Evolutionary conservation across 2,113 vertebrate species (phyloP).

Genomic region (Pachyramphus minor): DNA sequence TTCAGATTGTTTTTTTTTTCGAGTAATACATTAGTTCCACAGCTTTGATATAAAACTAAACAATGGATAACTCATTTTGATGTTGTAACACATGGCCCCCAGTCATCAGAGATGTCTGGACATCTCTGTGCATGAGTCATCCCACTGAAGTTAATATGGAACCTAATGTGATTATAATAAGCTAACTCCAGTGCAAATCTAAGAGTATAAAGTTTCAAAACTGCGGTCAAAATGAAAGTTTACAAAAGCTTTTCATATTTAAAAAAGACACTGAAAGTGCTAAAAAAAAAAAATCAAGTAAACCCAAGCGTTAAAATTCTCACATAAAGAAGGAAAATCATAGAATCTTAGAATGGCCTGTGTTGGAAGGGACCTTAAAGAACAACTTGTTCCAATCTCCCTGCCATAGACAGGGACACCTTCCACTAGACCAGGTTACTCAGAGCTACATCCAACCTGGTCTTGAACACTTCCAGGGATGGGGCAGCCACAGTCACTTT

Average conservation of each 20-base stretch:
- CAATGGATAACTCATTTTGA: conserved; percentile 5
- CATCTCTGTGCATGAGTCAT: neutral
- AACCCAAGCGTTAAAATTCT: neutral
- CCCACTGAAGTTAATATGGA: neutral
- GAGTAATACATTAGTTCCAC: conserved; percentile 39
- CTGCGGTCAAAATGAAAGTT: neutral
- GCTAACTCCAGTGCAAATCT: neutral
- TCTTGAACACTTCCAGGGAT: neutral
- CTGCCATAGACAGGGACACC: neutral
- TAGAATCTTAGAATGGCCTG: neutral
- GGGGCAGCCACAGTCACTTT: neutral
- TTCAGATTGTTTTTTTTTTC: conserved; percentile 30
- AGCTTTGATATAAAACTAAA: conserved; percentile 29
- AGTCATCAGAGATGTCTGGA: neutral
- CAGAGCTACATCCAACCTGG: neutral
- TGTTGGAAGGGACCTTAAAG: neutral
- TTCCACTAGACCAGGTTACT: neutral
- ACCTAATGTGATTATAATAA: neutral
- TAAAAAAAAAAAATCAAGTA: neutral
- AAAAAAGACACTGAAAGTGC: neutral
- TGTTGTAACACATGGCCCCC: neutral
- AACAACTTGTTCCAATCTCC: neutral
- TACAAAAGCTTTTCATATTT: neutral
- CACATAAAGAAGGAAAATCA: neutral
- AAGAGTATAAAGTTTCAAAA: neutral